Evolutionary conservation across 1,140 invertebrate genomes (phyloP), one percentile per base, ranked within the genome.

Genomic region (Pogonomyrmex californicus): DNA sequence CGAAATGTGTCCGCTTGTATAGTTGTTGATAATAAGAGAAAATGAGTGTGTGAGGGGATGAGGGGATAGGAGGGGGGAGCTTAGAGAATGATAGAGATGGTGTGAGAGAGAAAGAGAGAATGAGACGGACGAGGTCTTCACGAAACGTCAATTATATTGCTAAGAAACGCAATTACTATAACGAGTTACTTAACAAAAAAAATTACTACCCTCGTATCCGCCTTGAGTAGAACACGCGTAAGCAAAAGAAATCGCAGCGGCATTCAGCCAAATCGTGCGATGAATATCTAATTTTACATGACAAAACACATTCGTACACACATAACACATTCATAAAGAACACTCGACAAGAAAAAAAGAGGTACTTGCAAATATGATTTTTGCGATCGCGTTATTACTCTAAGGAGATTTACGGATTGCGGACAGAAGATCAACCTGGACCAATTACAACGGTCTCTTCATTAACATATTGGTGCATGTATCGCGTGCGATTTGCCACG

Each of bases 131-230:
- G 78, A 91, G 86, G 91, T 93, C 91, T 93, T 93, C 92, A 92
- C 91, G 92, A 93, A 91, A 93, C 92, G 94, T 95, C 94, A 95
- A 95, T 95, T 95, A 95, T 89, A 89, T 92, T 91, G 86, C 87
- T 92, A 91, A 44, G 77, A 70, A 91, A 79, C 87, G 88, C 88
- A 87, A 91, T 90, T 90, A 87, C 91, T 86, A 86, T 82, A 87
- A 90, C 73, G 78, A 92, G 91, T 92, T 93, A 93, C 92, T 93
- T 93, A 93, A 93, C 58, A 78, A 86, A 76, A 85, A 66, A 47
- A 77, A 86, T 86, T 68, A 86, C 54, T 83, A 87, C 66, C 82
- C 79, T 86, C 70, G 76, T 88, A 87, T 88, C 68, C 86, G 83
- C 76, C 73, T 66, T 65, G 75, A 71, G 71, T 79, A 81, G 77